Percentiles rank a stretch among this genome's conserved stretches.
phyloP scores from a whole-genome alignment of 2,888 invertebrate species.

The Axea sp. region DNA sequence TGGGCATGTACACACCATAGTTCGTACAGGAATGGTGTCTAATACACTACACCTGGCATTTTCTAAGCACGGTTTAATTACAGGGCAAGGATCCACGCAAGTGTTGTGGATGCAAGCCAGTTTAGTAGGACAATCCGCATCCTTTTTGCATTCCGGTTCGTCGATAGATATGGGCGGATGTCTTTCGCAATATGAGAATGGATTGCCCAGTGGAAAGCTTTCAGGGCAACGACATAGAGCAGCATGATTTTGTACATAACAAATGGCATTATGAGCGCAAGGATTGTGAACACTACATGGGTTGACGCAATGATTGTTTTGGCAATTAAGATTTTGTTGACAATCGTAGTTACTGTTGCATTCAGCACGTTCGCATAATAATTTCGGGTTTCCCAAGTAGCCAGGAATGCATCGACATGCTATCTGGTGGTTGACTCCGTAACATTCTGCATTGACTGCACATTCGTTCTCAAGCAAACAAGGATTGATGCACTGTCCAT shows the following conservation, averaged over 20 bases:
- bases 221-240: conserved; percentile 92
- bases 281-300: conserved; percentile 87
- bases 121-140: conserved; percentile 89
- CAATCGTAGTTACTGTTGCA: conserved; percentile 90
- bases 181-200: conserved; percentile 87
- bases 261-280: conserved; percentile 91
- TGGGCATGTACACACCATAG: conserved; percentile 93
- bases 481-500: conserved; percentile 90
- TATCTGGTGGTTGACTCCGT: conserved; percentile 88
- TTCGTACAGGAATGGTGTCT: conserved; percentile 91
- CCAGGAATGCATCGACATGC: conserved; percentile 89
- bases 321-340: conserved; percentile 87
- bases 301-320: conserved; percentile 87
- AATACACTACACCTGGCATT: conserved; percentile 90
- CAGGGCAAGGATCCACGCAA: conserved; percentile 89
- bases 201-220: conserved; percentile 84
- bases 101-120: conserved; percentile 89
- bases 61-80: conserved; percentile 87
- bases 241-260: conserved; percentile 89
- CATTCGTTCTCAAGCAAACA: conserved; percentile 90
- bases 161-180: conserved; percentile 77
- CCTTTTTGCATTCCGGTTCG: conserved; percentile 87
- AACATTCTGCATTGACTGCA: conserved; percentile 91
- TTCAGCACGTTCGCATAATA: conserved; percentile 87
- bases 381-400: conserved; percentile 89